Conservation (phyloP, 1,140 invertebrate genomes). For the Drosophila repleta region DNA sequence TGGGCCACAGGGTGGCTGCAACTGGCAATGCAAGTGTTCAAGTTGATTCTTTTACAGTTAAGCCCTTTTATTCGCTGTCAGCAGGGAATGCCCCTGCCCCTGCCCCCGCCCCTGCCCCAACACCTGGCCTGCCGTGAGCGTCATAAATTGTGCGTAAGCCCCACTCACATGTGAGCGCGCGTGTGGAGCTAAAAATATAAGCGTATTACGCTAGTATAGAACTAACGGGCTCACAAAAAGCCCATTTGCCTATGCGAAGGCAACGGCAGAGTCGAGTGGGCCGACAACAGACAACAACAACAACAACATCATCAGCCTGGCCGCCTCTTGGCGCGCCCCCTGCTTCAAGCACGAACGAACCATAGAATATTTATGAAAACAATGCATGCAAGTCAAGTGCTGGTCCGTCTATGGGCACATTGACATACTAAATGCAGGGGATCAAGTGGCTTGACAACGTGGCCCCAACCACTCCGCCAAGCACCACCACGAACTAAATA, state of each 20-base stretch:
- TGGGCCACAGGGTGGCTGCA: neutral
- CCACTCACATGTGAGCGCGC: constrained; percentile 9
- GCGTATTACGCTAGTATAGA: constrained; percentile 11
- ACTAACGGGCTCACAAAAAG: constrained; percentile 29
- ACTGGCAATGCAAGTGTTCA: constrained; percentile 27
- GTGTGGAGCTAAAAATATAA: constrained; percentile 27
- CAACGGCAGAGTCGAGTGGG: constrained; percentile 56
- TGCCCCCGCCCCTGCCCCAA: too few relatives aligned
- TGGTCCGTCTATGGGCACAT: constrained; percentile 56
- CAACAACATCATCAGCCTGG: constrained; percentile 67
- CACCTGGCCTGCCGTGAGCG: too few relatives aligned
- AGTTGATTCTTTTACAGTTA: neutral
- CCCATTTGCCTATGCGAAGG: neutral
- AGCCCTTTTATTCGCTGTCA: neutral
- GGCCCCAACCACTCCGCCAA: constrained; percentile 27
- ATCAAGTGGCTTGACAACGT: constrained; percentile 65
- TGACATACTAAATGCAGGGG: constrained; percentile 73
- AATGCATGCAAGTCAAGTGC: constrained; percentile 70
- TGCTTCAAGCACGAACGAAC: neutral
- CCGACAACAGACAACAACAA: constrained; percentile 62
- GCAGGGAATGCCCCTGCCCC: neutral
- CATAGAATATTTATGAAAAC: constrained; percentile 62
- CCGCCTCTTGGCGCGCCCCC: constrained; percentile 29
- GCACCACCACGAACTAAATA: constrained; percentile 28
- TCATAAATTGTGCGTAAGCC: constrained; percentile 13